Percentiles rank a stretch among this genome's conserved stretches.
Conservation (phyloP, 2,113 vertebrate species). For the Dicrurus megarhynchus region DNA sequence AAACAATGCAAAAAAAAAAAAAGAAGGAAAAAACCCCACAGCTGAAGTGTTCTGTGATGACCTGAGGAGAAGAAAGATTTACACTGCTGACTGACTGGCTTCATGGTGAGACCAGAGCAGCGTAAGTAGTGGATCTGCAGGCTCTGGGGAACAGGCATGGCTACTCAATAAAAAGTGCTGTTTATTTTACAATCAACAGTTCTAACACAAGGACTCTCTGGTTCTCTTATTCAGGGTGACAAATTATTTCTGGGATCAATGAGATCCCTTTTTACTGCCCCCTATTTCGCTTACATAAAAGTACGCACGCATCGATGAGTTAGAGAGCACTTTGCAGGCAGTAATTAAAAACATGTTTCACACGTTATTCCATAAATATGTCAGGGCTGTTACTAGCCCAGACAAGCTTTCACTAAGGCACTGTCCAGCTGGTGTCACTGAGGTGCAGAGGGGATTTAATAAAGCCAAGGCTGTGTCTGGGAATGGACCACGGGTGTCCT, state of each 20-base stretch:
- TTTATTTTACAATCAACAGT: slow-evolving; percentile 9
- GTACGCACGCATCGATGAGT: background rate
- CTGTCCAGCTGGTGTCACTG: slow-evolving; percentile 17
- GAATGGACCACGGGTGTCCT: accelerated
- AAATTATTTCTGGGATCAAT: slow-evolving; percentile 23
- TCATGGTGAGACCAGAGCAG: background rate
- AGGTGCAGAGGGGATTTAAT: slow-evolving; percentile 10
- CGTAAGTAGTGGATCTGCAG: background rate
- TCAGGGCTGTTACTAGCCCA: background rate
- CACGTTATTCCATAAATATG: background rate
- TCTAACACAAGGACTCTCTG: background rate
- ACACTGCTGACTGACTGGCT: background rate
- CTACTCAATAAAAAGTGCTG: slow-evolving; percentile 25
- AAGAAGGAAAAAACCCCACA: background rate
- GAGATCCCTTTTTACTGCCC: background rate
- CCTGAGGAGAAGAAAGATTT: slow-evolving; percentile 14
- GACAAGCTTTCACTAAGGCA: background rate
- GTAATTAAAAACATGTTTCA: slow-evolving; percentile 8
- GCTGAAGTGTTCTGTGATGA: background rate
- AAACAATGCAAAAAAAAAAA: background rate
- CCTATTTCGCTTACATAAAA: background rate
- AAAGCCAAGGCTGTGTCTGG: background rate
- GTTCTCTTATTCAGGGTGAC: background rate
- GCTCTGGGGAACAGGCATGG: background rate
- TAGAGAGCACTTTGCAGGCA: background rate